Evolutionary conservation across 2,888 invertebrate genomes (phyloP), one percentile per base, ranked within the genome.

Genomic region (Trisateles emortualis): DNA sequence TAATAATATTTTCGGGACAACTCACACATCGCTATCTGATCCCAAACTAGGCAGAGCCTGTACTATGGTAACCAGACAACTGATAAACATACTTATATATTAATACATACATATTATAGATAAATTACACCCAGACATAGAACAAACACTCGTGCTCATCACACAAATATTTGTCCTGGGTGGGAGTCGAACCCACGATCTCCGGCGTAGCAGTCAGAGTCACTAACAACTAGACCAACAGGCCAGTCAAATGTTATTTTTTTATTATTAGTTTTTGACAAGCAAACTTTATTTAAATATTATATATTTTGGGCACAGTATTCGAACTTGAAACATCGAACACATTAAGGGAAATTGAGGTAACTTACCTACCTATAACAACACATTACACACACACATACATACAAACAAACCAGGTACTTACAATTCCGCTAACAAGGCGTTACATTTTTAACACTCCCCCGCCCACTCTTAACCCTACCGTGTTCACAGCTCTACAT

Each of bases 361-460:
- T 6, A 4, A 26, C 11, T n/a, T 11, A 8, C 0, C 11, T 9
- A 19, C 35, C 22, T 11, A 40, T 9, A 40, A 11, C 26, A 41
- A 22, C 13, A n/a, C 40, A 49, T 16, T 9, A 16, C 30, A 50
- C 22, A n/a, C n/a, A n/a, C n/a, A n/a, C n/a, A n/a, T n/a, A n/a
- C n/a, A n/a, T n/a, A n/a, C n/a, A 19, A 30, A 14, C 8, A 35
- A 24, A 3, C 51, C 22, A 47, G 52, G 42, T 26, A 49, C 44
- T 52, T 26, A 42, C 52, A 52, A 44, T 66, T 61, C 52, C 43
- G 64, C 72, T 76, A 71, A 69, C 75, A 71, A 79, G 78, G 79
- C 71, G 79, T 79, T 80, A 79, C 81, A 83, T 81, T 76, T 85
- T 83, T 78, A 81, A 82, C 83, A 77, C 84, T 70, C 61, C 77